These are phyloP conservation scores for Dolichomitus sp. DNA, from an alignment of 2,888 invertebrate species.

Conservation along the genomic window DNA sequence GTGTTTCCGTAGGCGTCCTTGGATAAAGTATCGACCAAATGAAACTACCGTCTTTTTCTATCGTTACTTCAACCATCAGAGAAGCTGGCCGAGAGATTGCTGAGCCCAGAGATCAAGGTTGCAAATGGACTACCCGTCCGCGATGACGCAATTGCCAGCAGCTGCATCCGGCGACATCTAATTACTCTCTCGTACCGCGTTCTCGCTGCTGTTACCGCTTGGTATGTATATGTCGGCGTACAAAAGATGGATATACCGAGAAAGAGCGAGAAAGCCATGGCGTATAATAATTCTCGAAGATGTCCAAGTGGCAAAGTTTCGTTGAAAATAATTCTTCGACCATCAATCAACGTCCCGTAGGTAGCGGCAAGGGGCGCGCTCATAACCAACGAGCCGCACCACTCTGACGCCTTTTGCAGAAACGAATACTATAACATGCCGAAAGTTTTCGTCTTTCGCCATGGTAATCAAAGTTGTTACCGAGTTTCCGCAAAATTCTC, in stretches of 20 bases:
- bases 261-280: conserved; percentile 2
- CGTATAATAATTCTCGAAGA: conserved; percentile 40
- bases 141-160: conserved; percentile 83
- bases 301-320: conserved; percentile 54
- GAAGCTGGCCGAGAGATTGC: conserved; percentile 32
- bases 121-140: conserved; percentile 74
- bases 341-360: conserved; percentile 62
- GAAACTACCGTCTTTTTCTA: conserved; percentile 10
- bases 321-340: conserved; percentile 51
- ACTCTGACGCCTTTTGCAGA: conserved; percentile 10
- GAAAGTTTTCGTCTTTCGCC: conserved; percentile 1
- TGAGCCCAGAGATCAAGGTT: conserved; percentile 82
- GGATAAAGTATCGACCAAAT: conserved; percentile 11
- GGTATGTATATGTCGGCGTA: background rate
- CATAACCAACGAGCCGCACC: background rate
- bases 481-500: conserved; percentile 2
- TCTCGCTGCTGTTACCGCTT: conserved; percentile 31
- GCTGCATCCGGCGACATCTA: conserved; percentile 85
- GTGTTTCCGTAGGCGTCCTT: background rate
- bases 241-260: conserved; percentile 18
- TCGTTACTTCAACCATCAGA: conserved; percentile 58
- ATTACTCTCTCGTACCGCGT: conserved; percentile 76
- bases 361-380: conserved; percentile 4
- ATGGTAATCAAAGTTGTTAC: conserved; percentile 51
- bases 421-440: conserved; percentile 10